These are phyloP conservation scores for Metaphire vulgaris DNA, from an alignment of 1,140 invertebrate genomes.

Conservation along the genomic window DNA sequence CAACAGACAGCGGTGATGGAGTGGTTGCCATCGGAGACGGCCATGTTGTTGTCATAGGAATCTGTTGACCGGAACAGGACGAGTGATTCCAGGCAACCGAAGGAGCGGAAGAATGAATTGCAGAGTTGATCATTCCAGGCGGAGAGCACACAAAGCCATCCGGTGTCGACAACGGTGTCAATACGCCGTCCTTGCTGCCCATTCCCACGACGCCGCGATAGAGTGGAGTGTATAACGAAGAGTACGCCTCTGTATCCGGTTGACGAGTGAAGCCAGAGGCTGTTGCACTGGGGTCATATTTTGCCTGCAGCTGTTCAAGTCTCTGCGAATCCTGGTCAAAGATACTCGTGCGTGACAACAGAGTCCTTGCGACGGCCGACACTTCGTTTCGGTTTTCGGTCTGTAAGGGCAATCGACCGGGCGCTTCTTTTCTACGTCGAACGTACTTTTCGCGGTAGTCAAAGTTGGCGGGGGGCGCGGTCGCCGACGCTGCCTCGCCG, in stretches of 20 bases:
- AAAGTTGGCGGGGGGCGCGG: conserved; percentile 49
- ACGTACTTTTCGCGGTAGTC: conserved; percentile 29
- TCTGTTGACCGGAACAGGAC: no score
- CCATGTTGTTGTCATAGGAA: background rate
- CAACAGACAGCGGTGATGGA: background rate
- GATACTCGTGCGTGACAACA: conserved; percentile 13
- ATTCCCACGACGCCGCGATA: background rate
- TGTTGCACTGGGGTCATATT: conserved; percentile 66
- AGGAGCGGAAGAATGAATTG: no score
- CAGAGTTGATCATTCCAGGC: no score
- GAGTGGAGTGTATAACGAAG: background rate
- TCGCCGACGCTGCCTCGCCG: conserved; percentile 24
- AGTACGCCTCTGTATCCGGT: background rate
- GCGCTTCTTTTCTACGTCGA: conserved; percentile 9
- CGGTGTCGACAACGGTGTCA: background rate
- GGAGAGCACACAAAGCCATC: no score
- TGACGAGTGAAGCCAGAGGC: conserved; percentile 10
- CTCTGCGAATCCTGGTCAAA: conserved; percentile 80
- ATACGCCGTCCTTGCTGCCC: background rate
- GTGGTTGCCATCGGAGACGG: background rate
- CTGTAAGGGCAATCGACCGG: conserved; percentile 1
- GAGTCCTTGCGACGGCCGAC: conserved; percentile 31
- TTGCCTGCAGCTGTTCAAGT: conserved; percentile 77
- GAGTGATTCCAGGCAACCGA: no score
- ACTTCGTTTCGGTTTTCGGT: conserved; percentile 52